Evolutionary conservation across 2,888 invertebrate genomes (phyloP).

Genomic region (Anthophora plumipes): DNA sequence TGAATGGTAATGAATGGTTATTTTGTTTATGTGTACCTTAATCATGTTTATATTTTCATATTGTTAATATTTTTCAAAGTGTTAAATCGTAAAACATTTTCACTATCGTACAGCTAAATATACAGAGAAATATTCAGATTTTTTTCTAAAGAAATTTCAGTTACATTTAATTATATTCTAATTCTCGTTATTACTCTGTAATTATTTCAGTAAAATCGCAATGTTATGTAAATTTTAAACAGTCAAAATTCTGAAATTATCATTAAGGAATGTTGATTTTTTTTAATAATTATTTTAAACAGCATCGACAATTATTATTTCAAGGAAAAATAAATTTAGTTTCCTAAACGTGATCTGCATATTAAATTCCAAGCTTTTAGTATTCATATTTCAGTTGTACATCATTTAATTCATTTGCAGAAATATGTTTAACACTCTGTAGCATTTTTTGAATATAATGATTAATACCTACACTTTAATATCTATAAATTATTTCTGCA

Average conservation of each 20-base stretch:
- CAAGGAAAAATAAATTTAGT: slow-evolving; percentile 10
- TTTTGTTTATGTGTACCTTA: slow-evolving; percentile 6
- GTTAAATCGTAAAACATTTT: slow-evolving; percentile 6
- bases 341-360: neutral
- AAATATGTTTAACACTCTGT: slow-evolving; percentile 19
- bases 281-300: neutral
- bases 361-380: slow-evolving; percentile 25
- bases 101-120: neutral
- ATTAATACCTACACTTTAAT: slow-evolving; percentile 12
- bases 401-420: slow-evolving; percentile 15
- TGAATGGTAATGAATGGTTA: neutral
- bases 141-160: neutral
- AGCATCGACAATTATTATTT: slow-evolving; percentile 35
- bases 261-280: slow-evolving; percentile 18
- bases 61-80: slow-evolving; percentile 6
- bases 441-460: slow-evolving; percentile 28
- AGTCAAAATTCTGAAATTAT: slow-evolving; percentile 4
- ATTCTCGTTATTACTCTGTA: neutral
- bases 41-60: slow-evolving; percentile 10
- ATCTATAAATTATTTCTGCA: slow-evolving; percentile 11
- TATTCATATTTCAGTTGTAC: slow-evolving; percentile 15
- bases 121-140: neutral
- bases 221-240: slow-evolving; percentile 9
- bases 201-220: slow-evolving; percentile 1
- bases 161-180: neutral